These are phyloP conservation scores for Gymnoscelis rufifasciata DNA, from an alignment of 2,888 invertebrate species.

Conservation along the genomic window DNA sequence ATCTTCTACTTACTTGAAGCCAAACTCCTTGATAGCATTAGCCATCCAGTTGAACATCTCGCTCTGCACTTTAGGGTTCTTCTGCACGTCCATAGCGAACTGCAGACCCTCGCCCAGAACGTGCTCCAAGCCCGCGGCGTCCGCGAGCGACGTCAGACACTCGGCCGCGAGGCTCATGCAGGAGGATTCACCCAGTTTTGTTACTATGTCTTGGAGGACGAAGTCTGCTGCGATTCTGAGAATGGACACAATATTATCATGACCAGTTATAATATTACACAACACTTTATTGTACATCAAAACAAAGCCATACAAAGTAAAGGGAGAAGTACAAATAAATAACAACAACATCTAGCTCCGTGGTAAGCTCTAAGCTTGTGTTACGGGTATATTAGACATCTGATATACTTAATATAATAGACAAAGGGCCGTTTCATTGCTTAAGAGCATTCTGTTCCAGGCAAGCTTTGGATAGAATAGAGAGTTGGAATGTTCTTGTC, in stretches of 20 bases:
- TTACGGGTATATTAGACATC: too few species aligned
- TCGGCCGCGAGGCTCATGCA: conserved; percentile 84
- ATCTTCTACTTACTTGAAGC: conserved; percentile 82
- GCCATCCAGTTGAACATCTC: conserved; percentile 91
- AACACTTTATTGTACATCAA: too few species aligned
- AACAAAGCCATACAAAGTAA: too few species aligned
- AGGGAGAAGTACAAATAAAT: too few species aligned
- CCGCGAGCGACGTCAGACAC: conserved; percentile 87
- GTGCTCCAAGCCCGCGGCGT: conserved; percentile 86
- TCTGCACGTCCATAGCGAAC: conserved; percentile 88
- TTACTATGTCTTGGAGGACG: conserved; percentile 88
- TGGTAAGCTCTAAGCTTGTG: too few species aligned
- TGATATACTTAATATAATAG: too few species aligned
- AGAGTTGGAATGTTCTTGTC: too few species aligned
- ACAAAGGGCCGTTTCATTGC: too few species aligned
- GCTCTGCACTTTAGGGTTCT: conserved; percentile 94
- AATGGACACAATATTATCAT: not conserved
- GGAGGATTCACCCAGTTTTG: conserved; percentile 91
- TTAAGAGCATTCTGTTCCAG: too few species aligned
- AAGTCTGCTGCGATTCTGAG: conserved; percentile 86
- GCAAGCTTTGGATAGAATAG: too few species aligned
- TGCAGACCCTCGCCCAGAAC: conserved; percentile 85
- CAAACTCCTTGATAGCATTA: conserved; percentile 90
- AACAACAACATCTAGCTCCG: too few species aligned
- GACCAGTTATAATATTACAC: too few species aligned